A percentile compares a stretch with the other conserved stretches of the same genome.
These are phyloP conservation scores for Orthonychiurus folsomi DNA, from an alignment of 2,888 invertebrate genomes.

Conservation along the genomic window DNA sequence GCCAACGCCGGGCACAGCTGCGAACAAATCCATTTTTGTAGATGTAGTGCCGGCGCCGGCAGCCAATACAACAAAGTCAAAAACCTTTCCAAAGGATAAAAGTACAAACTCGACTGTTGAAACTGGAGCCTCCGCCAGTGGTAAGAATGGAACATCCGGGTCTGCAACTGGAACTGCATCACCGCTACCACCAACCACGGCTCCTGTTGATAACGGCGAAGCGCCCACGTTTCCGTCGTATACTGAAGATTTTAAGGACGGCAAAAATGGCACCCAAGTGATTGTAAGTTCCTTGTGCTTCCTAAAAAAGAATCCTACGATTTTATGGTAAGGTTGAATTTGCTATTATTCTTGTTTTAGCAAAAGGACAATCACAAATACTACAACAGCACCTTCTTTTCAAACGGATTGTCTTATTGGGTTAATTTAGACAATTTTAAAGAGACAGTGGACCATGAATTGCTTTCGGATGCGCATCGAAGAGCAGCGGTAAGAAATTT, in stretches of 20 bases:
- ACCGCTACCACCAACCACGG: too few species aligned
- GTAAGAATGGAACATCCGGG: not conserved
- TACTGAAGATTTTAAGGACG: too few species aligned
- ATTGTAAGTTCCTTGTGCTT: too few species aligned
- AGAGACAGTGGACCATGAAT: constrained; percentile 54
- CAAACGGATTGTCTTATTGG: constrained; percentile 61
- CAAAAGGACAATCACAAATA: constrained; percentile 52
- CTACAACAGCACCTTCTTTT: constrained; percentile 66
- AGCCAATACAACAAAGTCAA: not conserved
- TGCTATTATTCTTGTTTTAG: not conserved
- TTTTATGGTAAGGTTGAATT: too few species aligned
- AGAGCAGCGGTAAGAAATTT: constrained; percentile 70
- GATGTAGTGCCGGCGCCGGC: not conserved
- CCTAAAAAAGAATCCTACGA: too few species aligned
- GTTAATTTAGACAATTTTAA: constrained; percentile 55
- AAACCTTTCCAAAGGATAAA: not conserved
- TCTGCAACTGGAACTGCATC: not conserved
- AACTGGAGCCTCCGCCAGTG: too few species aligned
- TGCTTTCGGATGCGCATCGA: constrained; percentile 72
- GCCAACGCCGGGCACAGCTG: not conserved
- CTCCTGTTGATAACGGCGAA: too few species aligned
- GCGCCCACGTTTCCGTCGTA: too few species aligned
- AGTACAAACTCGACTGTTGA: not conserved
- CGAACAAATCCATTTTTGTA: not conserved
- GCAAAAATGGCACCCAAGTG: too few species aligned